Percentiles rank a stretch among this genome's conserved stretches.
Conservation (phyloP, 2,888 invertebrate genomes). For the Callyntrura sp. region DNA sequence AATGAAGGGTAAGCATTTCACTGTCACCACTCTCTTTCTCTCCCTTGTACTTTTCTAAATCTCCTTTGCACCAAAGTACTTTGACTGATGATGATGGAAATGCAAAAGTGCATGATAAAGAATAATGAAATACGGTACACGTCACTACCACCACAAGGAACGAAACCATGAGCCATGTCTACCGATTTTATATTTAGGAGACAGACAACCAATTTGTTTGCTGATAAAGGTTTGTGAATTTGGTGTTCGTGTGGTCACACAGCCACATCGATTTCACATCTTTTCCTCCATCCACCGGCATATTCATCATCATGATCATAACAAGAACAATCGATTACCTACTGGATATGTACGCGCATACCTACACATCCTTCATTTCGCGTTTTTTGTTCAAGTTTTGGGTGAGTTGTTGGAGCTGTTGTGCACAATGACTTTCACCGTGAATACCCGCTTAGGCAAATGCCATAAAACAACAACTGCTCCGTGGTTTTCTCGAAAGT, state of each 20-base stretch:
- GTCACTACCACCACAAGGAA: neutral
- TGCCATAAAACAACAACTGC: neutral
- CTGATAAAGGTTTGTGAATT: slow-evolving; percentile 10
- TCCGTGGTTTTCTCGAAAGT: neutral
- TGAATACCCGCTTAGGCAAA: neutral
- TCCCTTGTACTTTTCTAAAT: neutral
- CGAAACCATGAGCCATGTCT: neutral
- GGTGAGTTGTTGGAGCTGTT: neutral
- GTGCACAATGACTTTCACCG: neutral
- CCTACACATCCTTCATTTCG: neutral
- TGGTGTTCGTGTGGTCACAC: slow-evolving; percentile 6
- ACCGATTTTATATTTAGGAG: slow-evolving; percentile 21
- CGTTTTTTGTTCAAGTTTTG: neutral
- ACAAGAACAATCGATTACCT: slow-evolving; percentile 1
- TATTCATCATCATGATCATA: slow-evolving; percentile 21
- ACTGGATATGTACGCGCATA: neutral
- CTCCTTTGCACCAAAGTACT: neutral
- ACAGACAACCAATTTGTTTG: neutral
- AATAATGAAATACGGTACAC: neutral
- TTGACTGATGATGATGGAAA: neutral
- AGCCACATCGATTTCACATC: slow-evolving; percentile 30
- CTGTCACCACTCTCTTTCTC: neutral
- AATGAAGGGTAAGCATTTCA: neutral
- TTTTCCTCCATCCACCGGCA: slow-evolving; percentile 13
- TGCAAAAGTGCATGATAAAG: slow-evolving; percentile 34